Percentiles rank a stretch among this genome's conserved stretches.
These are phyloP conservation scores for Syngnathus typhle DNA, from an alignment of 2,113 vertebrate species.

Conservation along the genomic window DNA sequence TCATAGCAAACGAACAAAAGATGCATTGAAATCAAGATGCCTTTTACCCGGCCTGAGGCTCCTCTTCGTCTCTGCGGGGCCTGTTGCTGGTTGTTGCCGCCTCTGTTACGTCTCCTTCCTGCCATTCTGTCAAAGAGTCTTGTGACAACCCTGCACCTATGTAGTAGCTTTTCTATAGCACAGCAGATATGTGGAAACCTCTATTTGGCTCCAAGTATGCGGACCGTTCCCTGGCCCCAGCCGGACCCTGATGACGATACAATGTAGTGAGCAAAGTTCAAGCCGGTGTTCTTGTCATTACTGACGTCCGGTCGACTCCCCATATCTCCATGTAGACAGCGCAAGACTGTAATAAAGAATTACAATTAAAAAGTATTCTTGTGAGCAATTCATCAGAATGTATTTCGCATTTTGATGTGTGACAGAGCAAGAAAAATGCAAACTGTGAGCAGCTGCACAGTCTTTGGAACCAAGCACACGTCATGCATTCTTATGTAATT, in stretches of 20 bases:
- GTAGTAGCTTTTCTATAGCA: neutral
- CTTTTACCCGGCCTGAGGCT: constrained; percentile 36
- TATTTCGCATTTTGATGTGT: neutral
- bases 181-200: constrained; percentile 8
- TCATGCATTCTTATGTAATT: constrained; percentile 22
- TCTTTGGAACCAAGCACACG: constrained; percentile 47
- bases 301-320: constrained; percentile 4
- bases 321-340: neutral
- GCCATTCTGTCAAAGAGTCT: constrained; percentile 46
- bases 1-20: neutral
- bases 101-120: constrained; percentile 58
- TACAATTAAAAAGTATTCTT: neutral
- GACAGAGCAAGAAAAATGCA: neutral
- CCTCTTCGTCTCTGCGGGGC: constrained; percentile 21
- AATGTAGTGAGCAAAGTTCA: constrained; percentile 63
- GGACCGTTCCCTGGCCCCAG: constrained; percentile 6
- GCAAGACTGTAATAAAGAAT: neutral
- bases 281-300: constrained; percentile 17
- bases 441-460: neutral
- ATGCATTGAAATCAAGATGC: constrained; percentile 2
- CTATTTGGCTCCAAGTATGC: constrained; percentile 21
- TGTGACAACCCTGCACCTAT: neutral
- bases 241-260: constrained; percentile 55
- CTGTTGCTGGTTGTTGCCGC: constrained; percentile 36
- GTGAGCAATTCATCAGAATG: constrained; percentile 1